These are phyloP conservation scores for Nomada lathburiana DNA, from an alignment of 2,888 invertebrate species.

Conservation along the genomic window DNA sequence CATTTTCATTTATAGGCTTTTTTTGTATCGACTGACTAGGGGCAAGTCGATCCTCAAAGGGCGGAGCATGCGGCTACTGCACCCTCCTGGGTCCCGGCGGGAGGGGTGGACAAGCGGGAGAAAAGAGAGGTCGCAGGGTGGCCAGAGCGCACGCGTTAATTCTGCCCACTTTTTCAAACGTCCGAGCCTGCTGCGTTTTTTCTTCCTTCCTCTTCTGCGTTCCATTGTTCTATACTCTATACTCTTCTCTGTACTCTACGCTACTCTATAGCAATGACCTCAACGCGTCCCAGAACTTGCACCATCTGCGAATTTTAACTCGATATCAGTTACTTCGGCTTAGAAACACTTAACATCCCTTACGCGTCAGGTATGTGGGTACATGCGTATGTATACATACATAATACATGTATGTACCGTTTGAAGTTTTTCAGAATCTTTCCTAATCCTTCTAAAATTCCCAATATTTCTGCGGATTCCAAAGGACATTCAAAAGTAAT, in stretches of 20 bases:
- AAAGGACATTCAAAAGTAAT: not conserved
- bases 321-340: not conserved
- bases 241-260: constrained; percentile 10
- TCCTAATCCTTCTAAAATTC: not conserved
- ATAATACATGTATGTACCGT: not conserved
- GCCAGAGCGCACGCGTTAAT: constrained; percentile 79
- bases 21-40: constrained; percentile 61
- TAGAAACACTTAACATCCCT: not conserved
- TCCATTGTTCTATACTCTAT: constrained; percentile 1
- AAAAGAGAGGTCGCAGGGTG: constrained; percentile 47
- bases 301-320: not conserved
- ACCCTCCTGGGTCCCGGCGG: constrained; percentile 54
- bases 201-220: constrained; percentile 26
- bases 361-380: not conserved
- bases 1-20: constrained; percentile 74
- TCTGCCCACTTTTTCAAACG: constrained; percentile 82
- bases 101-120: constrained; percentile 45
- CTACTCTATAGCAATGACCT: not conserved
- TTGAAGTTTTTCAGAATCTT: not conserved
- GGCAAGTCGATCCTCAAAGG: constrained; percentile 64
- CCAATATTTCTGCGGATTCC: not conserved
- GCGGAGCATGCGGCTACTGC: constrained; percentile 59
- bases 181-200: constrained; percentile 66
- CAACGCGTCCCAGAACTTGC: not conserved
- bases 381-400: too few relatives aligned